These are phyloP conservation scores for Pseudanteris insignis DNA, from an alignment of 2,888 invertebrate genomes.

Conservation along the genomic window DNA sequence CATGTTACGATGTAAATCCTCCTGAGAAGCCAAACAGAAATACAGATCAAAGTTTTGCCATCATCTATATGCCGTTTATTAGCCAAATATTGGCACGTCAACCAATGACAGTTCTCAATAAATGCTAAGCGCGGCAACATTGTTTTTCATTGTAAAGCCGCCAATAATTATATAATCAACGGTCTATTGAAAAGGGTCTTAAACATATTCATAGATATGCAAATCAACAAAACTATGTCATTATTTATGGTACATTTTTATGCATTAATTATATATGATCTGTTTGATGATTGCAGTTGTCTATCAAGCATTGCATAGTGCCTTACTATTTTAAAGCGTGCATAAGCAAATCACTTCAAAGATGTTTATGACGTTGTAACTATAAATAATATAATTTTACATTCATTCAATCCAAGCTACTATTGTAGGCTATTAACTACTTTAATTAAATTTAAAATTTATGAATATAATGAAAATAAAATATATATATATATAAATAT, in stretches of 20 bases:
- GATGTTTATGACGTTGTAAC: too few species aligned
- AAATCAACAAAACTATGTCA: neutral
- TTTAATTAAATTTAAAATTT: too few species aligned
- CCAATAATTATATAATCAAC: conserved; percentile 3
- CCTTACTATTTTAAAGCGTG: conserved; percentile 44
- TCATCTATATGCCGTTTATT: too few species aligned
- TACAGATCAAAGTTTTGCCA: conserved; percentile 30
- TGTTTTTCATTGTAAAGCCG: conserved; percentile 6
- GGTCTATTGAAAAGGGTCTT: conserved; percentile 6
- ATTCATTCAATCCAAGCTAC: too few species aligned
- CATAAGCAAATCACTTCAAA: conserved; percentile 41
- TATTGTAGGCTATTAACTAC: too few species aligned
- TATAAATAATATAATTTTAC: too few species aligned
- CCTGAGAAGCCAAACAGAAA: conserved; percentile 63
- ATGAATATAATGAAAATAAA: too few species aligned
- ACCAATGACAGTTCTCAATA: conserved; percentile 10
- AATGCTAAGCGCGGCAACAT: conserved; percentile 1
- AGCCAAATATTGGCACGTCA: conserved; percentile 10
- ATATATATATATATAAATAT: too few species aligned
- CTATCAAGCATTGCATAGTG: conserved; percentile 44
- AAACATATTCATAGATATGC: conserved; percentile 25
- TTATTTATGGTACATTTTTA: conserved; percentile 11
- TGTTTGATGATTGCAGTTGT: conserved; percentile 14
- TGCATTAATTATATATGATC: conserved; percentile 5
- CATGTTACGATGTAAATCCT: conserved; percentile 67